Percentiles rank a stretch among this genome's conserved stretches.
These are phyloP conservation scores for Drosophila navojoa DNA, from an alignment of 1,140 invertebrate species.

Conservation along the genomic window DNA sequence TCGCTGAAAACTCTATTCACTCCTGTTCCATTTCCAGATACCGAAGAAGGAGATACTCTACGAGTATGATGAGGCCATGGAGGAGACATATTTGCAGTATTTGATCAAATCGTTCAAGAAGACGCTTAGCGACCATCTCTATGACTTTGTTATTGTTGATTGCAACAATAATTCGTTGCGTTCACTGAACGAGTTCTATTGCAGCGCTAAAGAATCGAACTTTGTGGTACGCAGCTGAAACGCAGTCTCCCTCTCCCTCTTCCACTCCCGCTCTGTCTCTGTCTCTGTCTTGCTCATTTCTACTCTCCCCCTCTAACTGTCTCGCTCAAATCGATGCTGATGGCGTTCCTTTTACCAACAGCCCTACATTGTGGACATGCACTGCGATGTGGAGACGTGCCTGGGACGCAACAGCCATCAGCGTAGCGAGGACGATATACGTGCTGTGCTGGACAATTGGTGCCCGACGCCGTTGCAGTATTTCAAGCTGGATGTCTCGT, in stretches of 20 bases:
- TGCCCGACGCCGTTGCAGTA: slow-evolving; percentile 89
- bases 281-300: background rate
- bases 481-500: slow-evolving; percentile 90
- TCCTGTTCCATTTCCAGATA: slow-evolving; percentile 83
- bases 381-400: slow-evolving; percentile 91
- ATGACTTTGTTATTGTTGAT: slow-evolving; percentile 96
- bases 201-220: slow-evolving; percentile 92
- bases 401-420: slow-evolving; percentile 93
- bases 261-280: background rate
- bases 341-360: slow-evolving; percentile 15
- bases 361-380: slow-evolving; percentile 88
- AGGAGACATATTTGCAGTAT: slow-evolving; percentile 91
- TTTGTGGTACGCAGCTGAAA: slow-evolving; percentile 89
- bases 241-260: slow-evolving; percentile 1
- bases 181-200: slow-evolving; percentile 94
- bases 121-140: slow-evolving; percentile 95
- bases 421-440: slow-evolving; percentile 91
- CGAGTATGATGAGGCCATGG: slow-evolving; percentile 94
- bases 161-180: slow-evolving; percentile 92
- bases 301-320: background rate
- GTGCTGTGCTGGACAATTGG: slow-evolving; percentile 90
- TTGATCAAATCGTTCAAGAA: slow-evolving; percentile 96
- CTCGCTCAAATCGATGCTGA: slow-evolving; percentile 1
- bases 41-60: slow-evolving; percentile 91
- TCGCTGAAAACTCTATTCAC: background rate